Evolutionary conservation across 2,113 vertebrate genomes (phyloP), one percentile per base, ranked within the genome.

Genomic region (Ictidomys tridecemlineatus): DNA sequence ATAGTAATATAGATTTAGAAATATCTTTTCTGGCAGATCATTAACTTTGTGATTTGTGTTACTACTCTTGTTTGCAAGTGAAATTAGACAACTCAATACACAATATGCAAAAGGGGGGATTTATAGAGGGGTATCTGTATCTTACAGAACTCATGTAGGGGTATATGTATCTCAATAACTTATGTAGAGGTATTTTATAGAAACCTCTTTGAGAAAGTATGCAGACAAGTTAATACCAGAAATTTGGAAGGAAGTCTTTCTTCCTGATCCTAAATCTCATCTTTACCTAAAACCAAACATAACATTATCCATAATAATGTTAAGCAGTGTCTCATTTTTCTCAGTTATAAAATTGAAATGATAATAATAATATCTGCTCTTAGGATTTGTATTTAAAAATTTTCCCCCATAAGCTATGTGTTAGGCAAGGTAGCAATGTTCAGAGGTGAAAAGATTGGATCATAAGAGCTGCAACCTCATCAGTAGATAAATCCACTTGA

Each of bases 31-130:
- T 91, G 34, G 82, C 24, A 91, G 28, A n/a, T 53, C 65, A 88
- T 89, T 85, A 88, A 79, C 65, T 91, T 32, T 89, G n/a, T 61
- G 63, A 91, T 61, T 18, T 92, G 73, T 84, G 82, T 91, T 39
- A 90, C 45, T 78, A 48, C 37, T 94, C n/a, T 89, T 97, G 77
- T 65, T 67, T 93, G 34, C 63, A 39, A 77, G 85, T 67, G 63
- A 48, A 51, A 73, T 56, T 53, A 67, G 77, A 63, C 65, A 96
- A 79, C 58, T 91, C 18, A 73, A 74, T 10, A 45, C 84, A 51
- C 51, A 18, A 45, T 79, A 24, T 88, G 53, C 72, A 67, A 88
- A 91, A 91, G 34, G 67, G 48, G 74, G 8, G 42, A 37, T 76
- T 45, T 79, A 37, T 90, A 69, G 8, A 85, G 30, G 37, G 37